A percentile compares a stretch with the other conserved stretches of the same genome.
Conservation (phyloP, 2,888 invertebrate species). For the Parascotia fuliginaria region DNA sequence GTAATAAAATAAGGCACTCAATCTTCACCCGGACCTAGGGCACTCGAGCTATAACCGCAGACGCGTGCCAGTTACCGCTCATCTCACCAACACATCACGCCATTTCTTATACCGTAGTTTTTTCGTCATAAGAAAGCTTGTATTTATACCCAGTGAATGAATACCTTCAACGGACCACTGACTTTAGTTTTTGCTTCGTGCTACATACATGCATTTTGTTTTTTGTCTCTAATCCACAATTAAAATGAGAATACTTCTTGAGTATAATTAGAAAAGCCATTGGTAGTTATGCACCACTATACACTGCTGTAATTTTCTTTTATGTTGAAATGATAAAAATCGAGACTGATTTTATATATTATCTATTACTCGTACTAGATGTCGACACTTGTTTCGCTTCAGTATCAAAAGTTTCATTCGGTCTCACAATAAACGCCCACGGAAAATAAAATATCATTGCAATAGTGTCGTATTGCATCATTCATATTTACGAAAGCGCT, state of each 20-base stretch:
- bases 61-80: conserved; percentile 55
- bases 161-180: conserved; percentile 79
- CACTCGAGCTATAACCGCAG: conserved; percentile 46
- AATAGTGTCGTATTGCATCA: too few species aligned
- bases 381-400: too few species aligned
- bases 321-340: not conserved
- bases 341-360: too few species aligned
- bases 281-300: too few species aligned
- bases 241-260: conserved; percentile 25
- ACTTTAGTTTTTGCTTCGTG: conserved; percentile 65
- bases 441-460: too few species aligned
- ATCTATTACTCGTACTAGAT: too few species aligned
- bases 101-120: conserved; percentile 75
- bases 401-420: too few species aligned
- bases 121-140: conserved; percentile 77
- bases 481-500: too few species aligned
- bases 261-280: conserved; percentile 7
- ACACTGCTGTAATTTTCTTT: too few species aligned
- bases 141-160: conserved; percentile 68
- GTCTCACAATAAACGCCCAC: too few species aligned
- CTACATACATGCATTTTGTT: conserved; percentile 56
- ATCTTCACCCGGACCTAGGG: conserved; percentile 39
- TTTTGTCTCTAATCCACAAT: conserved; percentile 35
- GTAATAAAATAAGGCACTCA: conserved; percentile 9
- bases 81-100: conserved; percentile 68